Percentiles rank a stretch among this genome's conserved stretches.
Evolutionary conservation across 2,113 vertebrate species (phyloP).

Genomic region (Tragelaphus strepsiceros): DNA sequence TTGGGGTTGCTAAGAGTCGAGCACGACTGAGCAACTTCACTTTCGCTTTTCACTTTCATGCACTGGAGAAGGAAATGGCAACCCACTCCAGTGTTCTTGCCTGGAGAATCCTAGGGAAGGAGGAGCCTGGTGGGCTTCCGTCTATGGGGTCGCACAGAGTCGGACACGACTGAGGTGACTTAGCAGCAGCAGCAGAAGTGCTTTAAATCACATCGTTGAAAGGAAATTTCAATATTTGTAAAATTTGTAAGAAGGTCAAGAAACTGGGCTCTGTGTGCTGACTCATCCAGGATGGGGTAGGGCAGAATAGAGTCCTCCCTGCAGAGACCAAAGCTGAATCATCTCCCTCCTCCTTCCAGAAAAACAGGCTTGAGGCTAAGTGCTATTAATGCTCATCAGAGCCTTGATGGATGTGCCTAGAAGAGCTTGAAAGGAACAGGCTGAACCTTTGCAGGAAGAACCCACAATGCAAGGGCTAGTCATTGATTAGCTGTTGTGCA

Average conservation of each 20-base stretch:
- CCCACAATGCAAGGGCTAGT: background rate
- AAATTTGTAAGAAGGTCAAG: background rate
- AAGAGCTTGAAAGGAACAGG: background rate
- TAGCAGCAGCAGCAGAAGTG: too few relatives aligned
- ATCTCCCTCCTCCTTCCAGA: background rate
- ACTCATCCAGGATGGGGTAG: background rate
- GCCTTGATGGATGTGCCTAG: background rate
- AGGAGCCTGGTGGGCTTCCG: too few relatives aligned
- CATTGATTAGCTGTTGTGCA: background rate
- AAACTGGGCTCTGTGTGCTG: background rate
- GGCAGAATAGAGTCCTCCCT: background rate
- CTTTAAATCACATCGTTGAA: background rate
- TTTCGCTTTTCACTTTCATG: too few relatives aligned
- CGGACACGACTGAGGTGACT: too few relatives aligned
- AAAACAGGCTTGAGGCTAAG: background rate
- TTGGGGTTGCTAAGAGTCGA: too few relatives aligned
- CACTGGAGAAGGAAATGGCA: too few relatives aligned
- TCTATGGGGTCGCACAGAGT: too few relatives aligned
- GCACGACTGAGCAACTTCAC: too few relatives aligned
- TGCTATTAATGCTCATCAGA: background rate
- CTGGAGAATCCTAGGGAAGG: too few relatives aligned
- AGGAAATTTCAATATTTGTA: background rate
- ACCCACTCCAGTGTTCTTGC: too few relatives aligned
- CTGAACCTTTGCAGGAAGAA: background rate
- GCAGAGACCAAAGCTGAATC: background rate